Evolutionary conservation across 2,797 vertebrate species (phyloP), one percentile per base, ranked within the genome.

Genomic region (Onychomys arenicola): DNA sequence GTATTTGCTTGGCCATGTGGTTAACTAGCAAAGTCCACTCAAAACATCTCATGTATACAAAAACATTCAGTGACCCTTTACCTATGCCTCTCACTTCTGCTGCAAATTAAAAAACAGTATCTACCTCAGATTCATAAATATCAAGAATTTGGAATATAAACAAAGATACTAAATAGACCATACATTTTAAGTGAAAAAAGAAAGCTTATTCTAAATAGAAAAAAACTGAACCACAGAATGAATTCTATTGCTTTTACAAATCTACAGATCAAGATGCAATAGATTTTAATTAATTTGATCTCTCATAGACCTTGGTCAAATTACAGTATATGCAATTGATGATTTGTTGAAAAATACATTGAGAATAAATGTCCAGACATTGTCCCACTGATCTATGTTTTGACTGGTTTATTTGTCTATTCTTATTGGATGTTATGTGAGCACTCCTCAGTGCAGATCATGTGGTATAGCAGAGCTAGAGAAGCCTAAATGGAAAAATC

Each of bases 41-140:
- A 97, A 98, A 98, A 97, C 46, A 85, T 96, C 94, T 34, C 7
- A 73, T 94, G 59, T 90, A 69, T 97, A 97, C 93, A 97, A 91
- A 93, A 97, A 91, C 94, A 55, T 49, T 94, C 98, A 97, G 98
- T 98, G 94, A 89, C 91, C 27, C 49, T 29, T 98, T 98, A 96
- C 97, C 97, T 97, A 57, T 95, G 94, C 23, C 6, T 94, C 89
- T 97, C 92, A 95, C 97, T 97, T 97, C 98, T 95, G 71, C 97
- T 97, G 95, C 89, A 95, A 98, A 98, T 98, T 97, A 97, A 97
- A 98, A 97, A 49, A 75, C 95, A 97, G 98, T 98, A 96, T 96
- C 96, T 97, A 97, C 92, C 80, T 94, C 96, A 97, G 97, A 98
- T 97, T 97, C 97, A 97, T 95, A 98, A 98, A 98, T 94, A 96